These are phyloP conservation scores for Trachymyrmex septentrionalis DNA, from an alignment of 1,140 invertebrate species.

Conservation along the genomic window DNA sequence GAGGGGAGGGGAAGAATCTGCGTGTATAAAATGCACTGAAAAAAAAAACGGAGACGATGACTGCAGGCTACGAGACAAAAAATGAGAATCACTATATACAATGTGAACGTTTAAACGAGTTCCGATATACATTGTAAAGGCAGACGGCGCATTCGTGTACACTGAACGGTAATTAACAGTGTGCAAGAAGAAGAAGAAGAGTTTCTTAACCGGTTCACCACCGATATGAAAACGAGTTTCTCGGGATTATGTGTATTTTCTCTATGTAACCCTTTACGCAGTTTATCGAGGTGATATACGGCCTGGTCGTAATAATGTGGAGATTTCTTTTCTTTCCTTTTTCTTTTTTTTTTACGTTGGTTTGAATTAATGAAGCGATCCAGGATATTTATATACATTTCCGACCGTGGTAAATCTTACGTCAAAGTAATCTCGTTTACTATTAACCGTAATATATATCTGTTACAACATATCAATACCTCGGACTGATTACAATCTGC, in stretches of 20 bases:
- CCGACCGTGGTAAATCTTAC: constrained; percentile 31
- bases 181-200: constrained; percentile 9
- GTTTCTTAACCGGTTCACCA: constrained; percentile 55
- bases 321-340: too few species aligned
- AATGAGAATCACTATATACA: constrained; percentile 13
- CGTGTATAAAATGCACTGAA: constrained; percentile 17
- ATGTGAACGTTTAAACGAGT: constrained; percentile 56
- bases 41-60: constrained; percentile 55
- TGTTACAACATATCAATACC: constrained; percentile 5
- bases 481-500: constrained; percentile 33
- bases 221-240: constrained; percentile 59
- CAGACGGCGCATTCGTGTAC: constrained; percentile 21
- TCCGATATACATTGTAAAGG: constrained; percentile 24
- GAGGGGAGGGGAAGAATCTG: not conserved
- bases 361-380: constrained; percentile 52
- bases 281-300: constrained; percentile 44
- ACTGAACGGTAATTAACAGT: constrained; percentile 50
- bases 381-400: constrained; percentile 41
- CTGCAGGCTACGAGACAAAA: constrained; percentile 52
- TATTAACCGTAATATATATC: constrained; percentile 30
- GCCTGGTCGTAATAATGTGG: constrained; percentile 10
- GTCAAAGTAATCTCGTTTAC: constrained; percentile 30
- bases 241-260: constrained; percentile 66
- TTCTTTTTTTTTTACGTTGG: constrained; percentile 18
- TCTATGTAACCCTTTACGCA: constrained; percentile 34